Conservation (phyloP, 1,140 invertebrate species). For the Calliphora vicina region DNA sequence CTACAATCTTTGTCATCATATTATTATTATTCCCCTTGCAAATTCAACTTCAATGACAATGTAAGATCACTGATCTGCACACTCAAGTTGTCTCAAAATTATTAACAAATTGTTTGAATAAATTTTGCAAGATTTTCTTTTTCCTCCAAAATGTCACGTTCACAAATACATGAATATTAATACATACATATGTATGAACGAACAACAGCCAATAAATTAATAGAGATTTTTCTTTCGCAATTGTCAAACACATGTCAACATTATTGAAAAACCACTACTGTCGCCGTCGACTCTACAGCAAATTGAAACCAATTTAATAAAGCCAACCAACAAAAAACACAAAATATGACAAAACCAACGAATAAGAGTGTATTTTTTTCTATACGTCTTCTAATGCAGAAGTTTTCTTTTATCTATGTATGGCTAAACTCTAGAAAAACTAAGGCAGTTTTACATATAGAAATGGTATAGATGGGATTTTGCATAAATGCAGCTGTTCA, state of each 20-base stretch:
- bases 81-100: too few species aligned
- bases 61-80: too few species aligned
- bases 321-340: not conserved
- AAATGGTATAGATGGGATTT: not conserved
- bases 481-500: slow-evolving; percentile 31
- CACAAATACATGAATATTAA: too few species aligned
- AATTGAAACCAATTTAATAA: slow-evolving; percentile 13
- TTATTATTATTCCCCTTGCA: too few species aligned
- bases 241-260: slow-evolving; percentile 26
- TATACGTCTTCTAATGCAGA: not conserved
- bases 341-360: not conserved
- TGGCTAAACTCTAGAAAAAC: not conserved
- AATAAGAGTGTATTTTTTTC: not conserved
- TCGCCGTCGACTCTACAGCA: not conserved
- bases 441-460: not conserved
- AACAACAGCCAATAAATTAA: not conserved
- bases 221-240: slow-evolving; percentile 21
- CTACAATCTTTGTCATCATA: too few species aligned
- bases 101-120: too few species aligned
- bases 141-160: too few species aligned
- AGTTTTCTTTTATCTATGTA: not conserved
- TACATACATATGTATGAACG: too few species aligned
- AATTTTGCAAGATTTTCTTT: too few species aligned
- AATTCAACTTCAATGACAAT: too few species aligned
- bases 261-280: slow-evolving; percentile 29